Base-by-base conservation (phyloP, 2,797 vertebrate genomes). In the Crenichthys baileyi region DNA sequence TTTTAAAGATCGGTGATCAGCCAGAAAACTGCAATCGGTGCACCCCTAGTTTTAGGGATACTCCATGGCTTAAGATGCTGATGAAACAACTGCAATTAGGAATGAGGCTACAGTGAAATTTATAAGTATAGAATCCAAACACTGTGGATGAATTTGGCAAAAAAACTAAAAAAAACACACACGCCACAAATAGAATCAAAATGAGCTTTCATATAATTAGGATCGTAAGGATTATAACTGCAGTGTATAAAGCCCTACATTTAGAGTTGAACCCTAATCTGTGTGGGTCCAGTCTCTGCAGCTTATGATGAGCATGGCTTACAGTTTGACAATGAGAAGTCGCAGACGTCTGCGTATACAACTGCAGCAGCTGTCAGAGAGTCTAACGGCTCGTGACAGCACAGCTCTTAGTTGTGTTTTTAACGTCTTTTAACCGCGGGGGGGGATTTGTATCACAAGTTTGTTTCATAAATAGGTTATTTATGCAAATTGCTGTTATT, bases 401-500 rank as follows among this genome's bases (percentile, higher is more conserved):
- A 73, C 74, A 83, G 86, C 86, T 87, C 82, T 85, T 79, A 75
- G 74, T 84, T 83, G 84, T 16, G 73, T 83, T 88, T 90, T 89
- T 87, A 80, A 90, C 72, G 65, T 85, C 77, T 86, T 85, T 88
- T 80, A 88, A 86, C 76, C 78, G 61, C 4, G 36, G 36, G 76
- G 78, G 87, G 81, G 87, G 76, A 81, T 84, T 85, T 85, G 46
- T 90, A 88, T 90, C 81, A 81, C 58, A 89, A 82, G 77, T 90
- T 88, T 85, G 76, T 78, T 80, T 74, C 90, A 91, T 88, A 90
- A 93, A 92, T 89, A 89, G 75, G 84, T 83, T 88, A 81, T 92
- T 92, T 93, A 91, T 91, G 92, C 88, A 93, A 93, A 94, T 90
- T 84, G 77, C 81, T 88, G 65, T 75, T 80, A 16, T 88, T 83